phyloP scores from a whole-genome alignment of 64 coral and sea anemone species.

The Stichodactyla helianthus region DNA sequence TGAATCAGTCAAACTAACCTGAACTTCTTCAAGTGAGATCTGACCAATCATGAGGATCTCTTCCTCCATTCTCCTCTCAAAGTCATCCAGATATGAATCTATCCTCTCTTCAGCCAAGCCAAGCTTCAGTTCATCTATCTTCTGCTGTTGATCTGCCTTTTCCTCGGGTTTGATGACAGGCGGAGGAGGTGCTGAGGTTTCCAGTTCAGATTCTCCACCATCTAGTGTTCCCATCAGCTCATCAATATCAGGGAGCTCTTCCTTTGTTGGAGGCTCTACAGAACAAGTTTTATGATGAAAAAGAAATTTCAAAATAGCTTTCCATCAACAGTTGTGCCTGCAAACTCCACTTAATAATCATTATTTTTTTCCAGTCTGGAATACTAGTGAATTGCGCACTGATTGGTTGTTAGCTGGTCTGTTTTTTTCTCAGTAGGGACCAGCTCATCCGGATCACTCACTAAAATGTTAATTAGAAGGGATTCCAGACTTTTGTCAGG shows the following conservation, averaged over 20 bases:
- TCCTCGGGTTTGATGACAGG: constrained; percentile 74
- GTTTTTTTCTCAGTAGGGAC: too few species aligned
- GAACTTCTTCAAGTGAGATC: constrained; percentile 94
- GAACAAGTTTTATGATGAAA: neutral
- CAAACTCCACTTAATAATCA: too few species aligned
- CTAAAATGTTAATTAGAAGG: too few species aligned
- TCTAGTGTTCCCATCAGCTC: constrained; percentile 86
- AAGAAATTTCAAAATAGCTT: too few species aligned
- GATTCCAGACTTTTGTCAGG: too few species aligned
- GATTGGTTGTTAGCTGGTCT: too few species aligned
- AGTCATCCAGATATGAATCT: constrained; percentile 78
- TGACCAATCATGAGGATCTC: constrained; percentile 95
- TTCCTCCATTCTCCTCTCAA: constrained; percentile 90
- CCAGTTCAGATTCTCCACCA: constrained; percentile 71
- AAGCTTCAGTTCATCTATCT: constrained; percentile 83
- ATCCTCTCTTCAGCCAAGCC: constrained; percentile 82
- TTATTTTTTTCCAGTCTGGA: too few species aligned
- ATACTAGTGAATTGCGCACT: too few species aligned
- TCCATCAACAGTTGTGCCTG: too few species aligned
- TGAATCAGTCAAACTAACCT: constrained; percentile 39
- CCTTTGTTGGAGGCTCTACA: constrained; percentile 47
- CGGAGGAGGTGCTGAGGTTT: constrained; percentile 67
- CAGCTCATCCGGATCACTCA: too few species aligned
- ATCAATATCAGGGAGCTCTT: constrained; percentile 81
- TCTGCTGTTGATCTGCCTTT: constrained; percentile 63